Evolutionary conservation across 2,797 vertebrate species (phyloP).

Genomic region (Arctocebus calabarensis): DNA sequence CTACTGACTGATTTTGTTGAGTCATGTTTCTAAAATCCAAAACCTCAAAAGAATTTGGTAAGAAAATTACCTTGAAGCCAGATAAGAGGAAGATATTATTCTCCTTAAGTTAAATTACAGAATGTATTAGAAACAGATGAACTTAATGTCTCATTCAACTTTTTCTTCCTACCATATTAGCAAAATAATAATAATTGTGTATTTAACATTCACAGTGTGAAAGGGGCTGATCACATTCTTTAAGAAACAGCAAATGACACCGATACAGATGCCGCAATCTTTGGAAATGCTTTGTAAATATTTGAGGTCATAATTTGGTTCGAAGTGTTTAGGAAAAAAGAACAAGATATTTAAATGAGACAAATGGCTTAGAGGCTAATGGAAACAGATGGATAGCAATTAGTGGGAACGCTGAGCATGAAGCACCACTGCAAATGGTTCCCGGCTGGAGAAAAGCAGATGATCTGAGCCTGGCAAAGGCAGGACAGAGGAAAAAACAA

Average conservation of each 20-base stretch:
- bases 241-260: slow-evolving; percentile 49
- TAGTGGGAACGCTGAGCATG: slow-evolving; percentile 66
- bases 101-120: slow-evolving; percentile 58
- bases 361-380: slow-evolving; percentile 68
- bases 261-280: slow-evolving; percentile 58
- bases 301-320: slow-evolving; percentile 72
- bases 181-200: slow-evolving; percentile 43
- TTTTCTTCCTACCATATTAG: slow-evolving; percentile 54
- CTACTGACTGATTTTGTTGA: slow-evolving; percentile 33
- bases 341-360: slow-evolving; percentile 77
- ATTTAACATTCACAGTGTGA: slow-evolving; percentile 64
- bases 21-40: slow-evolving; percentile 50
- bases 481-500: slow-evolving; percentile 8
- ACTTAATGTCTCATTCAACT: neutral
- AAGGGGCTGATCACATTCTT: slow-evolving; percentile 51
- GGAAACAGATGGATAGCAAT: slow-evolving; percentile 78
- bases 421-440: slow-evolving; percentile 42
- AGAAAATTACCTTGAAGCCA: slow-evolving; percentile 50
- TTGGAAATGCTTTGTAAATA: slow-evolving; percentile 71
- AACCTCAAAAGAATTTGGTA: slow-evolving; percentile 8
- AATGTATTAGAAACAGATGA: slow-evolving; percentile 1
- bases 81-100: neutral
- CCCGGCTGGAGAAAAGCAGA: slow-evolving; percentile 64
- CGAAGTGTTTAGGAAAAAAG: slow-evolving; percentile 72
- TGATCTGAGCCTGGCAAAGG: slow-evolving; percentile 1